Percentiles rank a stretch among this genome's conserved stretches.
phyloP scores from a whole-genome alignment of 1,140 invertebrate species.

The Diabrotica virgifera region DNA sequence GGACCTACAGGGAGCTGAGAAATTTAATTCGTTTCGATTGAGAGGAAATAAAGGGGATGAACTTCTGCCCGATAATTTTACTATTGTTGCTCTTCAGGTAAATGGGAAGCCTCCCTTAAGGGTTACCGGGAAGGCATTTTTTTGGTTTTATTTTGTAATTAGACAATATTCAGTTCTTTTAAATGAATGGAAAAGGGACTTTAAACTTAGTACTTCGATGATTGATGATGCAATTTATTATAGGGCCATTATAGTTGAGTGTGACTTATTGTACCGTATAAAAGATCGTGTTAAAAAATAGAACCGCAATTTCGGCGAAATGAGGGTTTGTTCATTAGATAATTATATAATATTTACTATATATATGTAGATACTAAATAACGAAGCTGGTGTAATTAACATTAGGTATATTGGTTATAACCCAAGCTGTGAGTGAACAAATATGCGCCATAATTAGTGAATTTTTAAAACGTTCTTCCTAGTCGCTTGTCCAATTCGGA shows the following conservation, averaged over 20 bases:
- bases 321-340: too few species aligned
- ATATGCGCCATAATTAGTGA: too few species aligned
- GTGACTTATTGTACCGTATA: not conserved
- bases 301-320: too few species aligned
- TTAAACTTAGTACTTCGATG: not conserved
- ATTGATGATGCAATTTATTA: not conserved
- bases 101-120: conserved; percentile 12
- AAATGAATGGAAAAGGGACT: not conserved
- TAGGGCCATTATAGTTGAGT: not conserved
- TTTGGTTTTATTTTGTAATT: conserved; percentile 16
- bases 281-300: too few species aligned
- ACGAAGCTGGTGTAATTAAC: too few species aligned
- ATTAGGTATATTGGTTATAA: too few species aligned
- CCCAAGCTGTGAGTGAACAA: too few species aligned
- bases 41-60: conserved; percentile 21
- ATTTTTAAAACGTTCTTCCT: too few species aligned
- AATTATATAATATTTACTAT: too few species aligned
- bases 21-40: conserved; percentile 24
- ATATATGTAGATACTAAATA: too few species aligned
- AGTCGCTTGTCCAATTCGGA: too few species aligned
- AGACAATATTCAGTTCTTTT: conserved; percentile 9
- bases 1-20: conserved; percentile 22
- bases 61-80: conserved; percentile 17
- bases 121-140: conserved; percentile 13
- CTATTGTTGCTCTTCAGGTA: conserved; percentile 21